Evolutionary conservation across 2,113 vertebrate genomes (phyloP).

Genomic region (Atherinomorus stipes): DNA sequence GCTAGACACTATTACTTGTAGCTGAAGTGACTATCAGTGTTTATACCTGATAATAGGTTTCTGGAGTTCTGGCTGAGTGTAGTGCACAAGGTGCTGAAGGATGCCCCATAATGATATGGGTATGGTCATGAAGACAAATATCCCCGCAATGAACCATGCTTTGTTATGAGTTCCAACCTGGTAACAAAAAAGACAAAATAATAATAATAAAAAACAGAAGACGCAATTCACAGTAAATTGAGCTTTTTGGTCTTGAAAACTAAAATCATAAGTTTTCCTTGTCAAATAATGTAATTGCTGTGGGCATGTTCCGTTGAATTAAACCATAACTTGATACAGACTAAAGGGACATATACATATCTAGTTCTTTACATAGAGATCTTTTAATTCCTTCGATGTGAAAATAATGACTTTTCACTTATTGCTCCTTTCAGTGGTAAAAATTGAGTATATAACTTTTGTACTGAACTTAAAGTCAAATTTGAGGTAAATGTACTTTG

Average conservation of each 20-base stretch:
- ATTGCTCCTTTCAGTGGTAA: too few relatives aligned
- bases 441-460: too few relatives aligned
- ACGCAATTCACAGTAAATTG: not conserved
- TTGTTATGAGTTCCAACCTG: conserved; percentile 95
- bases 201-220: conserved; percentile 21
- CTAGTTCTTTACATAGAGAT: too few relatives aligned
- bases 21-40: not conserved
- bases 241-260: not conserved
- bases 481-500: too few relatives aligned
- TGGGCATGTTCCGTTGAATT: too few relatives aligned
- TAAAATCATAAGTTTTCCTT: too few relatives aligned
- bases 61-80: conserved; percentile 96
- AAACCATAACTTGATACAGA: too few relatives aligned
- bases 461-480: too few relatives aligned
- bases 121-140: conserved; percentile 97
- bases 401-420: too few relatives aligned
- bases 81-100: conserved; percentile 96
- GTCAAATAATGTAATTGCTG: not conserved
- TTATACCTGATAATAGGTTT: conserved; percentile 97
- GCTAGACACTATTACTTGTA: not conserved
- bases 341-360: too few relatives aligned
- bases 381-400: too few relatives aligned
- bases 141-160: conserved; percentile 97
- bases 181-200: conserved; percentile 20
- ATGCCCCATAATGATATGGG: conserved; percentile 98